Evolutionary conservation across 2,888 invertebrate genomes (phyloP).

Genomic region (Chelonus formosanus): DNA sequence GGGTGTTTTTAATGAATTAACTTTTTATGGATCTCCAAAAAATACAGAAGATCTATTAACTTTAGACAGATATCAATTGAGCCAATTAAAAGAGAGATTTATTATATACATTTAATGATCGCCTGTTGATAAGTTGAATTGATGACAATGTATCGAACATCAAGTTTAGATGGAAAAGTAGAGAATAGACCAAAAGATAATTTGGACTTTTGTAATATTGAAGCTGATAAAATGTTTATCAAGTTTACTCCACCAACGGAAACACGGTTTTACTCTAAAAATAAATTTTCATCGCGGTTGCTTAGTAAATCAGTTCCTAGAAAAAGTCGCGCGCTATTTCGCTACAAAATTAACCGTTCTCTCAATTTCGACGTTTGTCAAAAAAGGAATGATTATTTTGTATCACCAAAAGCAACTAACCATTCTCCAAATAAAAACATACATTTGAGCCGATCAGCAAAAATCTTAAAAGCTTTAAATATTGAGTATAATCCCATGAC

Average conservation of each 20-base stretch:
- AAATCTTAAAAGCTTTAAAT: conserved; percentile 56
- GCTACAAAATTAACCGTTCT: conserved; percentile 52
- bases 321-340: conserved; percentile 44
- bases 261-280: conserved; percentile 43
- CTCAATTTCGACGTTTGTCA: conserved; percentile 50
- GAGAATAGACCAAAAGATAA: conserved; percentile 41
- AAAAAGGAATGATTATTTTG: conserved; percentile 40
- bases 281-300: conserved; percentile 46
- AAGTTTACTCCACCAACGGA: conserved; percentile 49
- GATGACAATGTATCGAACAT: conserved; percentile 42
- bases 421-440: conserved; percentile 43
- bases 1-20: too few relatives aligned
- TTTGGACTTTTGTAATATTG: conserved; percentile 43
- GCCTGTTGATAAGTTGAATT: background rate
- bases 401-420: conserved; percentile 46
- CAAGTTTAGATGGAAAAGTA: conserved; percentile 39
- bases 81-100: background rate
- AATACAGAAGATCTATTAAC: too few relatives aligned
- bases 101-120: background rate
- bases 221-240: conserved; percentile 28
- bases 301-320: conserved; percentile 49
- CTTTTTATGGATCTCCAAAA: too few relatives aligned
- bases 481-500: conserved; percentile 47
- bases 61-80: background rate
- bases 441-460: conserved; percentile 53